These are phyloP conservation scores for Ceratina australensis DNA, from an alignment of 1,140 invertebrate species.

Conservation along the genomic window DNA sequence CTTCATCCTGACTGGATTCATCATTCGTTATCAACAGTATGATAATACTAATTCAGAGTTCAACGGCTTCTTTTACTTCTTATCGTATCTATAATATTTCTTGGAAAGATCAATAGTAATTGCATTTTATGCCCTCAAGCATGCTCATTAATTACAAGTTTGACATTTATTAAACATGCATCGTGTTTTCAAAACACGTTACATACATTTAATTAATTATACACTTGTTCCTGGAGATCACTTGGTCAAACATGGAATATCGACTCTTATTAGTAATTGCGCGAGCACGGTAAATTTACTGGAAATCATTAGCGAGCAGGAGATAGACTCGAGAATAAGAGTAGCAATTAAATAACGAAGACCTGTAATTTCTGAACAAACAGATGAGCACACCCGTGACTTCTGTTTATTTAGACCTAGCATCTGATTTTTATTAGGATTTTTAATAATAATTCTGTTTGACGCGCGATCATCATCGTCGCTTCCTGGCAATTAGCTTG, in stretches of 20 bases:
- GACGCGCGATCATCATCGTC: slow-evolving; percentile 1
- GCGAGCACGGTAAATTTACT: slow-evolving; percentile 10
- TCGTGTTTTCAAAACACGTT: background rate
- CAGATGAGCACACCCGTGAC: background rate
- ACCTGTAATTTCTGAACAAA: slow-evolving; percentile 9
- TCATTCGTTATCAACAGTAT: background rate
- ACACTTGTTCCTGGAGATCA: background rate
- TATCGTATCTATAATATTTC: too few relatives aligned
- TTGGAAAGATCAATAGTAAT: too few relatives aligned
- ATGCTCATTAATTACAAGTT: background rate
- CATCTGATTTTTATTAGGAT: background rate
- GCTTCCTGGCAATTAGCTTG: background rate
- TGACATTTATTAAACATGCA: background rate
- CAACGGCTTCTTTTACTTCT: too few relatives aligned
- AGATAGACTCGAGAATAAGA: background rate
- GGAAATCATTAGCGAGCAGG: background rate
- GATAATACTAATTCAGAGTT: too few relatives aligned
- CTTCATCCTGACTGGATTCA: background rate
- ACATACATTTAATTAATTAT: background rate
- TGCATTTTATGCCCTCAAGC: too few relatives aligned
- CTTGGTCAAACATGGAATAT: slow-evolving; percentile 16
- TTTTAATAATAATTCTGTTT: background rate
- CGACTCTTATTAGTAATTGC: slow-evolving; percentile 14
- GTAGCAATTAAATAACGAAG: background rate
- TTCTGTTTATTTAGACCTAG: background rate